Evolutionary conservation across 2,888 invertebrate species (phyloP).

Genomic region (Cantharis lateralis): DNA sequence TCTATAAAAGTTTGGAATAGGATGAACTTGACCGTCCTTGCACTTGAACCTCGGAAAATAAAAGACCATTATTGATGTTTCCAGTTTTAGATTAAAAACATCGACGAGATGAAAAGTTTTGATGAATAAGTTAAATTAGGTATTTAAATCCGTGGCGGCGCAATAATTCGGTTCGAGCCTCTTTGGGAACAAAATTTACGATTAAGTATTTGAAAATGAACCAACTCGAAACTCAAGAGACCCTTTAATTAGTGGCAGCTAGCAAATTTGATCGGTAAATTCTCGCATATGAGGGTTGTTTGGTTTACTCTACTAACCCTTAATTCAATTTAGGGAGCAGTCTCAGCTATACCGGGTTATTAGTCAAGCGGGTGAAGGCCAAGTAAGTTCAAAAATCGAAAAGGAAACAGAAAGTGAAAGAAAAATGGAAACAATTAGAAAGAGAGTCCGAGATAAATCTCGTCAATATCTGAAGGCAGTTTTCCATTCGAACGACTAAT

Average conservation of each 20-base stretch:
- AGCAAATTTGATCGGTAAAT: neutral
- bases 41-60: neutral
- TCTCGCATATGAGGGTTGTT: neutral
- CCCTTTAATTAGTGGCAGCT: neutral
- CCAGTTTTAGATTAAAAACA: neutral
- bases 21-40: neutral
- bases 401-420: neutral
- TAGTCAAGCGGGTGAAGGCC: neutral
- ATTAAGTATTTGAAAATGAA: neutral
- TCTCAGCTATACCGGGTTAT: constrained; percentile 1
- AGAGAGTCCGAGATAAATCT: neutral
- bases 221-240: neutral
- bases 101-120: neutral
- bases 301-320: neutral
- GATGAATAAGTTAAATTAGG: neutral
- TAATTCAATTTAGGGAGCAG: constrained; percentile 19
- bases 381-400: neutral
- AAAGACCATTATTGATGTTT: neutral
- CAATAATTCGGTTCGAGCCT: neutral
- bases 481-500: neutral
- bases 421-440: neutral
- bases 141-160: neutral
- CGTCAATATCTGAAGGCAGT: neutral
- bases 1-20: neutral
- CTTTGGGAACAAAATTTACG: neutral